Evolutionary conservation across 1,140 invertebrate genomes (phyloP).

Genomic region (Sarcophaga peregrina): DNA sequence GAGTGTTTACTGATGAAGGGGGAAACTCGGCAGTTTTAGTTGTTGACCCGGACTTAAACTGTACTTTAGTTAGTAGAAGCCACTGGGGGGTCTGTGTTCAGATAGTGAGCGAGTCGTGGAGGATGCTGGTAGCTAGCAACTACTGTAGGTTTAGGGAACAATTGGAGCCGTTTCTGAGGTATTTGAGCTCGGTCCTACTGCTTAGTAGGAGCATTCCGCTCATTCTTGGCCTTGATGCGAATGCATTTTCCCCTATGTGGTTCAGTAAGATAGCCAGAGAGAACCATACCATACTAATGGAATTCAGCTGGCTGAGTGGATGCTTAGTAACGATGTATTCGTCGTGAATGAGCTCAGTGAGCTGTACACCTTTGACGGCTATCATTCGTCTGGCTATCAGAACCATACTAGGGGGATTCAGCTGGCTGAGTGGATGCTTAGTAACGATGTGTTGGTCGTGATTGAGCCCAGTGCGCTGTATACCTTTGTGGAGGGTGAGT

Average conservation of each 20-base stretch:
- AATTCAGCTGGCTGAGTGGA: slow-evolving; percentile 19
- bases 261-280: slow-evolving; percentile 23
- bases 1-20: slow-evolving; percentile 2
- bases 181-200: slow-evolving; percentile 36
- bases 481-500: slow-evolving; percentile 35
- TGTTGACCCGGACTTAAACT: slow-evolving; percentile 5
- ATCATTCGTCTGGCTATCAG: background rate
- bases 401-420: background rate
- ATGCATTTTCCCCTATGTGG: slow-evolving; percentile 42
- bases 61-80: background rate
- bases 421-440: slow-evolving; percentile 23
- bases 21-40: slow-evolving; percentile 27
- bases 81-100: background rate
- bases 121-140: slow-evolving; percentile 29
- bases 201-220: slow-evolving; percentile 26
- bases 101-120: slow-evolving; percentile 9
- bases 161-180: slow-evolving; percentile 41
- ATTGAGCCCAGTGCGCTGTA: slow-evolving; percentile 43
- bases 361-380: slow-evolving; percentile 39
- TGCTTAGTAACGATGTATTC: background rate
- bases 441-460: background rate
- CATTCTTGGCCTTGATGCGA: slow-evolving; percentile 39
- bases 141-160: slow-evolving; percentile 44
- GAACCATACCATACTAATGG: background rate
- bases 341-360: slow-evolving; percentile 42